phyloP scores from a whole-genome alignment of 2,797 vertebrate species.

The Sebastes variabilis region DNA sequence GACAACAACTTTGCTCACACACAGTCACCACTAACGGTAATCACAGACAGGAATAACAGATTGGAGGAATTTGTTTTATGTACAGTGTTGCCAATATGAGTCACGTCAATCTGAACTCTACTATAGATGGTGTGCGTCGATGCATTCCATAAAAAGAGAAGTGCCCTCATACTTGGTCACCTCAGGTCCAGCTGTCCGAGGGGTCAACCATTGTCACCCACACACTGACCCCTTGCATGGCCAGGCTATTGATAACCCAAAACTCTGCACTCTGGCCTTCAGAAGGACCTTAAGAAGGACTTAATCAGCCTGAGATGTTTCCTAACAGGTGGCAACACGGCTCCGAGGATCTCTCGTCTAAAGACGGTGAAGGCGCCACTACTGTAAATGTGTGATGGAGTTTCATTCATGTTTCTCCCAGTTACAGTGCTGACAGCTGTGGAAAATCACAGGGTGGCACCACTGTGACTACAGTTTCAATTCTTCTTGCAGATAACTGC shows the following conservation, averaged over 20 bases:
- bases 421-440: conserved; percentile 11
- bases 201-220: conserved; percentile 53
- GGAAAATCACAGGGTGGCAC: background rate
- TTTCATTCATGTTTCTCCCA: background rate
- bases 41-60: background rate
- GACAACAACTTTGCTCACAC: background rate
- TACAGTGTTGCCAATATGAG: background rate
- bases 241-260: conserved; percentile 71
- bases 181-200: conserved; percentile 61
- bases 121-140: conserved; percentile 25
- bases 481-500: background rate
- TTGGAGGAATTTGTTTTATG: background rate
- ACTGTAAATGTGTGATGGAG: background rate
- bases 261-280: conserved; percentile 47
- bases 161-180: conserved; percentile 3
- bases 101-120: background rate
- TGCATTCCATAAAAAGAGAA: conserved; percentile 66
- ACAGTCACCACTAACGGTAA: background rate
- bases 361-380: conserved; percentile 10
- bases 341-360: conserved; percentile 11
- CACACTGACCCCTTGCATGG: conserved; percentile 54
- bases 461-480: background rate
- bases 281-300: conserved; percentile 34
- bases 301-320: conserved; percentile 52
- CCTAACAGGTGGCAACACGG: conserved; percentile 54